Evolutionary conservation across 2,113 vertebrate genomes (phyloP).

Genomic region (Cyprinodon brontotheroides): DNA sequence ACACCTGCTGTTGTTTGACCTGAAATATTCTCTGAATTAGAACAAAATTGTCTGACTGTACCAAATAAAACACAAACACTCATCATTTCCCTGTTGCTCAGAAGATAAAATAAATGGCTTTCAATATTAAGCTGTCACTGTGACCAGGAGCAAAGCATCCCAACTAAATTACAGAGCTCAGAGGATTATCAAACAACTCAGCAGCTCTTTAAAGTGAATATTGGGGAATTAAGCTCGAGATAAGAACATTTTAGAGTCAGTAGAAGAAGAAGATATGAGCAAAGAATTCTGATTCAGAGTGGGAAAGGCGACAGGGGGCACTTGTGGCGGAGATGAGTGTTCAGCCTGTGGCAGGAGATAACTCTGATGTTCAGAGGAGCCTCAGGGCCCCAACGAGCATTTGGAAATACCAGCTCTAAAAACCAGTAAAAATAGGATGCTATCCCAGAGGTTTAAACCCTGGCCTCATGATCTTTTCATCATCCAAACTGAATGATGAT

Average conservation of each 20-base stretch:
- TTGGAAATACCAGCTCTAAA: background rate
- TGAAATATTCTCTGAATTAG: background rate
- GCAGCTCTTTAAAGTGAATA: slow-evolving; percentile 9
- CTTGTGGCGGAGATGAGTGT: slow-evolving; percentile 36
- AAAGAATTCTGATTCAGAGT: slow-evolving; percentile 40
- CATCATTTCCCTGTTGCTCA: background rate
- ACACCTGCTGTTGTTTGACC: background rate
- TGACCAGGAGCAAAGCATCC: background rate
- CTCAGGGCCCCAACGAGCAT: slow-evolving; percentile 8
- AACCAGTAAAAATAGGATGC: background rate
- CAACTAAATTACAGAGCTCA: background rate
- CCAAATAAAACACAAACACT: background rate
- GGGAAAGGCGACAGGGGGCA: slow-evolving; percentile 26
- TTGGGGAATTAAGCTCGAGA: slow-evolving; percentile 28
- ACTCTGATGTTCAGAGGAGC: slow-evolving; percentile 21
- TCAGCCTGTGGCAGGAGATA: slow-evolving; percentile 38
- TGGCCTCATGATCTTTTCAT: background rate
- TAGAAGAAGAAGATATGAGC: slow-evolving; percentile 34
- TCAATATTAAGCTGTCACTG: background rate
- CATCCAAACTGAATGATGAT: slow-evolving; percentile 2
- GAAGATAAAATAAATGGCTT: background rate
- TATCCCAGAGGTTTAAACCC: background rate
- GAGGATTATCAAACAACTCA: slow-evolving; percentile 15
- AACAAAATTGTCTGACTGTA: background rate
- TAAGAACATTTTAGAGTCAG: slow-evolving; percentile 46